Evolutionary conservation across 2,888 invertebrate species (phyloP).

Genomic region (Drosophila macrospina): DNA sequence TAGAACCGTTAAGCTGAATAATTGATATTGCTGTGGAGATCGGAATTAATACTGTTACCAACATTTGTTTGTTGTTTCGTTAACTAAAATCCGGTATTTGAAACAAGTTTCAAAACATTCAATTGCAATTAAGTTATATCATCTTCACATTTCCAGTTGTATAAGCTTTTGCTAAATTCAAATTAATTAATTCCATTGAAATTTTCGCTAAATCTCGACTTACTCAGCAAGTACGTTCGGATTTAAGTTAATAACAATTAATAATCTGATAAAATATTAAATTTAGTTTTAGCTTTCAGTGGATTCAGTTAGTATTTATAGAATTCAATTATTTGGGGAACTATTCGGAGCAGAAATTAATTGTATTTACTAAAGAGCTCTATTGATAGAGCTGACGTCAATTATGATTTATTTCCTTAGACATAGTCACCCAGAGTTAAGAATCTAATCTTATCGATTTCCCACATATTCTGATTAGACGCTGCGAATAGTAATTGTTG

Average conservation of each 20-base stretch:
- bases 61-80: not conserved
- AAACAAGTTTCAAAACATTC: constrained; percentile 31
- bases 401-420: constrained; percentile 9
- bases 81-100: constrained; percentile 6
- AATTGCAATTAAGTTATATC: constrained; percentile 22
- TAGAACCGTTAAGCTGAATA: constrained; percentile 43
- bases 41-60: constrained; percentile 20
- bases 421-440: constrained; percentile 3
- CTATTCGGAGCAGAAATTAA: not conserved
- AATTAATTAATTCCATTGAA: not conserved
- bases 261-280: too few species aligned
- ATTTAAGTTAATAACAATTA: too few species aligned
- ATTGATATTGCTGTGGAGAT: constrained; percentile 11
- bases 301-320: too few species aligned
- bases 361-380: constrained; percentile 1
- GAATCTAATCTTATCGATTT: constrained; percentile 36
- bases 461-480: constrained; percentile 25
- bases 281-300: too few species aligned
- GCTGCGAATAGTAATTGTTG: constrained; percentile 6
- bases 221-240: too few species aligned
- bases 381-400: constrained; percentile 21
- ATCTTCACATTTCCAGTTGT: constrained; percentile 22
- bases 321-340: not conserved
- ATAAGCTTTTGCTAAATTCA: not conserved
- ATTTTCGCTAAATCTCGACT: constrained; percentile 6